phyloP scores from a whole-genome alignment of 2,888 invertebrate species.

The Ceriagrion tenellum region DNA sequence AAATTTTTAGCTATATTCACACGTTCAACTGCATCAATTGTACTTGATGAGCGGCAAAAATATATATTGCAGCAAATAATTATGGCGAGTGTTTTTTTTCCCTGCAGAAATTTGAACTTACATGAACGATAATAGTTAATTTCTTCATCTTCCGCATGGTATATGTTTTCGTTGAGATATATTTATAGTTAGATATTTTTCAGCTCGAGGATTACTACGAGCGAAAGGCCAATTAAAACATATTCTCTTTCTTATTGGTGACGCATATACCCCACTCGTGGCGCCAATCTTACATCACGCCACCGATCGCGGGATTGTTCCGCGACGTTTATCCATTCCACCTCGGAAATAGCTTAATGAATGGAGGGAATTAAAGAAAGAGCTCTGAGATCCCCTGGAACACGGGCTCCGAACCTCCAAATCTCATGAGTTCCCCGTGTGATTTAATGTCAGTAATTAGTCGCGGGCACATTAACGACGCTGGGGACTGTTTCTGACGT shows the following conservation, averaged over 20 bases:
- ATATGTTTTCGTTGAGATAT: too few species aligned
- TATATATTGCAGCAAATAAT: too few species aligned
- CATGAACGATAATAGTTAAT: too few species aligned
- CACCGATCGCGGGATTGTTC: not conserved
- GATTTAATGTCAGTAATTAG: not conserved
- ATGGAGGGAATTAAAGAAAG: not conserved
- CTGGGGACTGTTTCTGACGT: not conserved
- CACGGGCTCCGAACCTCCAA: not conserved
- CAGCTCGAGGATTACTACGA: too few species aligned
- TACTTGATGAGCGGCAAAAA: too few species aligned
- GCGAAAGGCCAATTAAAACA: not conserved
- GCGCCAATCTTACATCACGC: not conserved
- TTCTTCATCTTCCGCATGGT: too few species aligned
- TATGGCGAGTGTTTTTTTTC: too few species aligned
- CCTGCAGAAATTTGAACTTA: too few species aligned
- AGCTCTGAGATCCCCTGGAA: not conserved
- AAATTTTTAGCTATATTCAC: too few species aligned
- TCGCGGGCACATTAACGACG: not conserved
- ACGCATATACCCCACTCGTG: not conserved
- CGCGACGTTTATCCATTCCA: not conserved
- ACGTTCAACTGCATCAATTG: too few species aligned
- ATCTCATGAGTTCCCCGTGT: not conserved
- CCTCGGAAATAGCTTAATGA: not conserved
- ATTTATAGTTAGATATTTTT: too few species aligned
- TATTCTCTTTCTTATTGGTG: not conserved